Conservation (phyloP, 2,888 invertebrate genomes). For the Acleris holmiana region DNA sequence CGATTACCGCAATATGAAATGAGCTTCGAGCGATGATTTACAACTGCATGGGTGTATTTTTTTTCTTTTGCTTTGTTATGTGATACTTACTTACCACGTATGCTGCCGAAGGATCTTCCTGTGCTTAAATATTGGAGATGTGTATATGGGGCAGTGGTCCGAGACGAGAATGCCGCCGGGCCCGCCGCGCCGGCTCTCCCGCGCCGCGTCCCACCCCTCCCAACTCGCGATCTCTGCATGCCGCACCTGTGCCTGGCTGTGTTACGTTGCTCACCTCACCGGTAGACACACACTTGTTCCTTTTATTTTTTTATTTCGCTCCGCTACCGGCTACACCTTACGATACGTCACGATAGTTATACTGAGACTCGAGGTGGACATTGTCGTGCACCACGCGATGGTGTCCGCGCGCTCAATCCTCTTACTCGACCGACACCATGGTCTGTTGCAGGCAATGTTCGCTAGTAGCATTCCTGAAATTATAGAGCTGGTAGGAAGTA, state of each 20-base stretch:
- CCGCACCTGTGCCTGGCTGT: conserved; percentile 84
- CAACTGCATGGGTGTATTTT: conserved; percentile 78
- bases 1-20: conserved; percentile 64
- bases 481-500: conserved; percentile 99
- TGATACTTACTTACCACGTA: conserved; percentile 69
- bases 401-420: conserved; percentile 71
- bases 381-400: conserved; percentile 83
- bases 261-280: conserved; percentile 84
- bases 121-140: conserved; percentile 64
- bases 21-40: conserved; percentile 66
- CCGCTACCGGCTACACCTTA: conserved; percentile 80
- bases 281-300: conserved; percentile 80
- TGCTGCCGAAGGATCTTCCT: conserved; percentile 71
- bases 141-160: conserved; percentile 63
- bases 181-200: conserved; percentile 59
- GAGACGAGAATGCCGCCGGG: conserved; percentile 57
- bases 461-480: conserved; percentile 99
- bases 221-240: conserved; percentile 78
- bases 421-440: conserved; percentile 80
- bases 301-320: conserved; percentile 78
- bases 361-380: conserved; percentile 78
- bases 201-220: conserved; percentile 53
- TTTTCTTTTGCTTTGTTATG: conserved; percentile 84
- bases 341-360: conserved; percentile 74
- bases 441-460: conserved; percentile 99